A percentile compares a stretch with the other conserved stretches of the same genome.
These are phyloP conservation scores for Camponotus pennsylvanicus DNA, from an alignment of 1,140 invertebrate species.

Conservation along the genomic window DNA sequence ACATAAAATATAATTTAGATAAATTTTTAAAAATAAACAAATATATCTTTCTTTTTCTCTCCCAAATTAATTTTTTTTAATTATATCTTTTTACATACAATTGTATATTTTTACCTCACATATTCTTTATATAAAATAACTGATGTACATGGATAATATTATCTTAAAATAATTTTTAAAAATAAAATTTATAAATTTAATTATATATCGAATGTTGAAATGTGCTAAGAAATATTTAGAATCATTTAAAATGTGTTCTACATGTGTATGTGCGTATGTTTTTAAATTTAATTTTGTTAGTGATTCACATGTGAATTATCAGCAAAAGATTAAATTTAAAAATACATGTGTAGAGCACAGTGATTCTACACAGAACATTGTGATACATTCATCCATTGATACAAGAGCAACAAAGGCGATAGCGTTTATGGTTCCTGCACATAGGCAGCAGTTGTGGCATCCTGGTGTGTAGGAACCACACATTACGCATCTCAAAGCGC, in stretches of 20 bases:
- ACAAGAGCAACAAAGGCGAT: too few relatives aligned
- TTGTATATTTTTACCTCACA: not conserved
- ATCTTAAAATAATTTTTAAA: not conserved
- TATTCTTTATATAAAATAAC: not conserved
- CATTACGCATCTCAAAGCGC: too few relatives aligned
- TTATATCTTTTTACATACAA: not conserved
- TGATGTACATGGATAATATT: not conserved
- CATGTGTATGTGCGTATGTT: not conserved
- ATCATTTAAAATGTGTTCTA: not conserved
- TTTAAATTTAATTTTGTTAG: too few relatives aligned
- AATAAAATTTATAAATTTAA: not conserved
- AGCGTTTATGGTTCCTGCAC: too few relatives aligned
- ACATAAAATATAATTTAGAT: not conserved
- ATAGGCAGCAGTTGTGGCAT: too few relatives aligned
- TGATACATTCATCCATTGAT: too few relatives aligned
- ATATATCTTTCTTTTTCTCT: not conserved
- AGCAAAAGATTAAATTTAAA: too few relatives aligned
- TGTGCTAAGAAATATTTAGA: not conserved
- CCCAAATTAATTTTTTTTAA: not conserved
- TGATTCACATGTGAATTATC: too few relatives aligned
- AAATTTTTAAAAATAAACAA: not conserved
- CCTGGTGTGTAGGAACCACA: too few relatives aligned
- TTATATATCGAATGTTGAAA: not conserved
- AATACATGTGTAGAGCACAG: not conserved
- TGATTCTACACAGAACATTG: too few relatives aligned